Evolutionary conservation across 2,888 invertebrate species (phyloP).

Genomic region (Palloptera scutellata): DNA sequence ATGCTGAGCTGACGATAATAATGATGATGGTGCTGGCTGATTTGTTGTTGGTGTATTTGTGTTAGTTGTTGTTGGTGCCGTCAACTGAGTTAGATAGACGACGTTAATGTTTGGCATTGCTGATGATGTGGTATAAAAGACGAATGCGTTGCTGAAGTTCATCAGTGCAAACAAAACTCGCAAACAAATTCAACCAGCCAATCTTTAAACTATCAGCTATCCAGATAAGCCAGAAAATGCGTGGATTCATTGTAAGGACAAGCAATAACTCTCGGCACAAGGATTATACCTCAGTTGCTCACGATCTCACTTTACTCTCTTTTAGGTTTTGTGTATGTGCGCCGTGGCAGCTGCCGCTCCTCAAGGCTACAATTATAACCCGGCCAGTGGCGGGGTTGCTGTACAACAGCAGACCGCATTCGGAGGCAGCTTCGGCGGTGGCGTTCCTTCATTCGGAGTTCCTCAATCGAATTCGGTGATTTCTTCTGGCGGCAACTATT

Average conservation of each 20-base stretch:
- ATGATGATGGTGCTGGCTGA: constrained; percentile 17
- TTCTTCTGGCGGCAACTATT: constrained; percentile 28
- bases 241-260: constrained; percentile 60
- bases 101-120: background rate
- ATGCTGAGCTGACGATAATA: constrained; percentile 19
- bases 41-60: constrained; percentile 27
- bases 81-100: background rate
- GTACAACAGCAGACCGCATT: constrained; percentile 10
- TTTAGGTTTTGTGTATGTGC: constrained; percentile 57
- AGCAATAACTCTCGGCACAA: background rate
- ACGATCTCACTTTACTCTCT: constrained; percentile 18
- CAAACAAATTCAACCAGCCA: constrained; percentile 45
- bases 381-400: constrained; percentile 27
- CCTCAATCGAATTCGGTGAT: constrained; percentile 36
- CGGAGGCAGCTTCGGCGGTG: background rate
- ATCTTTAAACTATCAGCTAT: constrained; percentile 46
- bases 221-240: constrained; percentile 56
- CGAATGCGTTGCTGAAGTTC: constrained; percentile 39
- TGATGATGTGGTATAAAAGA: constrained; percentile 50
- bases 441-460: background rate
- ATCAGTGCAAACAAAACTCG: constrained; percentile 50
- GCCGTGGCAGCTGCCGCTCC: constrained; percentile 57
- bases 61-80: constrained; percentile 16
- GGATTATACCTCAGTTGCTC: constrained; percentile 7
- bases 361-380: constrained; percentile 61